A percentile compares a stretch with the other conserved stretches of the same genome.
These are phyloP conservation scores for Nymphicus hollandicus DNA, from an alignment of 2,113 vertebrate species.

Conservation along the genomic window DNA sequence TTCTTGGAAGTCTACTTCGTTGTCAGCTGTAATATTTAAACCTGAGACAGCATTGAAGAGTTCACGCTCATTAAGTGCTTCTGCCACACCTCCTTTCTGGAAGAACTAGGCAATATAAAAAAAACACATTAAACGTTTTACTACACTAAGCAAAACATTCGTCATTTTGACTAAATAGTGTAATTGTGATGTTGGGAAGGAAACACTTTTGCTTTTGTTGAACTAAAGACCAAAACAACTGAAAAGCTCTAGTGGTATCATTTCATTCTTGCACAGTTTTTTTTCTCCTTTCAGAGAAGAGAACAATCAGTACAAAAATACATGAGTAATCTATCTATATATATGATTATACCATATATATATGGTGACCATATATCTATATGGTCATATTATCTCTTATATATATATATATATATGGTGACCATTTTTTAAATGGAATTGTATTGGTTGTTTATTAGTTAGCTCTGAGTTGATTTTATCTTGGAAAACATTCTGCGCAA, in stretches of 20 bases:
- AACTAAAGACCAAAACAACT: not conserved
- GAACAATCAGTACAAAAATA: not conserved
- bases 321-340: not conserved
- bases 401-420: not conserved
- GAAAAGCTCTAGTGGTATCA: not conserved
- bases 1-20: slow-evolving; percentile 87
- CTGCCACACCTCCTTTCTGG: slow-evolving; percentile 87
- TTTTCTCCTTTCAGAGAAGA: not conserved
- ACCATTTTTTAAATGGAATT: not conserved
- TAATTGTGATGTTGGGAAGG: too few relatives aligned
- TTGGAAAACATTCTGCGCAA: not conserved
- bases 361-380: too few relatives aligned
- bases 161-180: too few relatives aligned
- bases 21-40: slow-evolving; percentile 85
- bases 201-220: not conserved
- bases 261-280: not conserved
- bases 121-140: not conserved
- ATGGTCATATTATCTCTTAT: too few relatives aligned
- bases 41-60: slow-evolving; percentile 92
- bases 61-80: slow-evolving; percentile 83
- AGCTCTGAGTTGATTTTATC: not conserved
- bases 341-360: not conserved
- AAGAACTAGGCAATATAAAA: slow-evolving; percentile 83
- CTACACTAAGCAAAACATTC: not conserved
- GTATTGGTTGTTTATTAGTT: not conserved